Conservation (phyloP, 2,888 invertebrate genomes). For the Nysson spinosus region DNA sequence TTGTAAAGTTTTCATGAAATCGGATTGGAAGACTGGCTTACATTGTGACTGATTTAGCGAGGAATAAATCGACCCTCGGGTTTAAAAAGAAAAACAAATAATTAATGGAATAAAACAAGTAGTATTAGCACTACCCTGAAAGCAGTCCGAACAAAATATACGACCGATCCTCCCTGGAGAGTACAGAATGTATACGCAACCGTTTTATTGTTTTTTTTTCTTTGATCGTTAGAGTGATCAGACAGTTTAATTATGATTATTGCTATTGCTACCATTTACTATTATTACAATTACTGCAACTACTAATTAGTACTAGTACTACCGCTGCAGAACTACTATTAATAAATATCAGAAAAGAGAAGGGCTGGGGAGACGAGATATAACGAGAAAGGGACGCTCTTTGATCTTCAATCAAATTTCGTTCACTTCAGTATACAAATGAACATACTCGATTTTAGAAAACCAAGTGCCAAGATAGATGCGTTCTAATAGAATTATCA, state of each 20-base stretch:
- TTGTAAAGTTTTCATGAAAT: constrained; percentile 4
- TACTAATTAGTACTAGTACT: constrained; percentile 58
- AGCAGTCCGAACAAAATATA: constrained; percentile 3
- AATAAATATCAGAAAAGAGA: too few species aligned
- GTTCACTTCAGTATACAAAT: not conserved
- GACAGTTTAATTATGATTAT: constrained; percentile 35
- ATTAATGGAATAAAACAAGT: constrained; percentile 7
- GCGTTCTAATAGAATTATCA: too few species aligned
- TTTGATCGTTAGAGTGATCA: constrained; percentile 37
- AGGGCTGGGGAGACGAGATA: constrained; percentile 49
- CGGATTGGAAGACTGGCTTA: constrained; percentile 10
- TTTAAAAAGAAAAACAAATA: too few species aligned
- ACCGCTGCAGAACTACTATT: constrained; percentile 56
- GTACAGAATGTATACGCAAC: constrained; percentile 53
- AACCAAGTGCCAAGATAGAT: constrained; percentile 40
- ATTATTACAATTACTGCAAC: constrained; percentile 61
- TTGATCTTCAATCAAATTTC: not conserved
- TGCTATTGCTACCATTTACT: constrained; percentile 56
- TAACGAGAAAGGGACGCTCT: too few species aligned
- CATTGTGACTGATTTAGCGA: constrained; percentile 34
- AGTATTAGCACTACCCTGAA: constrained; percentile 30
- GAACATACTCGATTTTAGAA: constrained; percentile 3
- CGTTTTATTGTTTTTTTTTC: constrained; percentile 42
- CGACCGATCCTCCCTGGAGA: constrained; percentile 39
- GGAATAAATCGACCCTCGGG: constrained; percentile 6